Percentiles rank a stretch among this genome's conserved stretches.
These are phyloP conservation scores for Cygnus olor DNA, from an alignment of 2,797 vertebrate species.

Conservation along the genomic window DNA sequence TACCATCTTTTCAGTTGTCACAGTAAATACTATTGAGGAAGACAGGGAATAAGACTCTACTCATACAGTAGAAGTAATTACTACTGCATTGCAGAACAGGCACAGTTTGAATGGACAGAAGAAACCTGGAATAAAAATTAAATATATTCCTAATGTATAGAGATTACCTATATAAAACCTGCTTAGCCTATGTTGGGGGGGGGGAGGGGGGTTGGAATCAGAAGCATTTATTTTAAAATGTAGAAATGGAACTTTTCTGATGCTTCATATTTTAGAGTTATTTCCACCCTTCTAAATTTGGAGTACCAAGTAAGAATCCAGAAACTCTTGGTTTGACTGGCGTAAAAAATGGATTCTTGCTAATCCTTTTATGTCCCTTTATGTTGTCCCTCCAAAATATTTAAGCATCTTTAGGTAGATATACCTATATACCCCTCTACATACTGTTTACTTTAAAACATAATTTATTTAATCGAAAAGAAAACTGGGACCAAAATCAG, in stretches of 20 bases:
- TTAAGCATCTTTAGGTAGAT: not conserved
- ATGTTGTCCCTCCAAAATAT: not conserved
- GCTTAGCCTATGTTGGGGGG: not conserved
- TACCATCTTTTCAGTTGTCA: not conserved
- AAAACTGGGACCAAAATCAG: conserved; percentile 1
- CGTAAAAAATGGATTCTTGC: not conserved
- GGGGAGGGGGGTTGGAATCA: not conserved
- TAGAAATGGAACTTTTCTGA: not conserved
- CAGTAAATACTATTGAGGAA: not conserved
- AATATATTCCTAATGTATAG: not conserved
- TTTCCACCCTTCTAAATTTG: not conserved
- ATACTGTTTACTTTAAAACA: conserved; percentile 75
- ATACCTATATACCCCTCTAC: conserved; percentile 62
- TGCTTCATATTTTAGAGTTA: not conserved
- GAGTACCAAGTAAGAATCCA: not conserved
- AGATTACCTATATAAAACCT: not conserved
- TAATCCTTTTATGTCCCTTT: not conserved
- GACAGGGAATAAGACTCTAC: not conserved
- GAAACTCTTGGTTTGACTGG: not conserved
- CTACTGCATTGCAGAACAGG: not conserved
- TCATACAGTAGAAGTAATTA: not conserved
- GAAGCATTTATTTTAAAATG: not conserved
- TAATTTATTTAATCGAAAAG: conserved; percentile 8
- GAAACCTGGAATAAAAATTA: not conserved
- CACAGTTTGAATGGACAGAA: not conserved